These are phyloP conservation scores for Morpho helenor DNA, from an alignment of 2,888 invertebrate species.

Conservation along the genomic window DNA sequence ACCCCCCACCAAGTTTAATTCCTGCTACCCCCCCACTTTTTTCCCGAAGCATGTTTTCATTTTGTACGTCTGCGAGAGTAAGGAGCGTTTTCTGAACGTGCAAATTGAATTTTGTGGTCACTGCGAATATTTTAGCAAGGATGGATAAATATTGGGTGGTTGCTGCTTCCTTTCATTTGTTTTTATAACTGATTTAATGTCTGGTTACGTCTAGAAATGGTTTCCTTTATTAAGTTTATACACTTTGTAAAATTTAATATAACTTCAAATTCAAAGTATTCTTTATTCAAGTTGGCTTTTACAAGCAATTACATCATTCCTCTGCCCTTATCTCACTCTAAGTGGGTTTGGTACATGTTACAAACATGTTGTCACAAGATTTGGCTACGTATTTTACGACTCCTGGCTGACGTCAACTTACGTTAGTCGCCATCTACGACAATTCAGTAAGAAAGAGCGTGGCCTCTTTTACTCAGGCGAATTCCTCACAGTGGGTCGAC, in stretches of 20 bases:
- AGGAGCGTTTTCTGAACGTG: constrained; percentile 46
- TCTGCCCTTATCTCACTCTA: too few species aligned
- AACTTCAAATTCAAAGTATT: not conserved
- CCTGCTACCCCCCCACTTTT: constrained; percentile 60
- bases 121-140: constrained; percentile 65
- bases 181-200: constrained; percentile 18
- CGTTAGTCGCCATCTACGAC: too few species aligned
- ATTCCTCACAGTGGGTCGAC: too few species aligned
- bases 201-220: not conserved
- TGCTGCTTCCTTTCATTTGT: constrained; percentile 25
- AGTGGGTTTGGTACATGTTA: too few species aligned
- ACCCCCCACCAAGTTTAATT: constrained; percentile 64
- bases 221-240: constrained; percentile 14
- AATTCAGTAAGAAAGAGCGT: too few species aligned
- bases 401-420: too few species aligned
- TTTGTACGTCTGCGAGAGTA: constrained; percentile 60
- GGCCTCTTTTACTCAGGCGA: too few species aligned
- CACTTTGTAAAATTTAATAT: too few species aligned
- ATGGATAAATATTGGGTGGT: constrained; percentile 61
- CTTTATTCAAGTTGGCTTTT: too few species aligned
- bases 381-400: too few species aligned
- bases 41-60: constrained; percentile 69
- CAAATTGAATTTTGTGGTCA: constrained; percentile 78
- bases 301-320: too few species aligned
- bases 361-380: too few species aligned